phyloP scores from a whole-genome alignment of 2,797 vertebrate genomes.

The Enteromius fasciolatus region DNA sequence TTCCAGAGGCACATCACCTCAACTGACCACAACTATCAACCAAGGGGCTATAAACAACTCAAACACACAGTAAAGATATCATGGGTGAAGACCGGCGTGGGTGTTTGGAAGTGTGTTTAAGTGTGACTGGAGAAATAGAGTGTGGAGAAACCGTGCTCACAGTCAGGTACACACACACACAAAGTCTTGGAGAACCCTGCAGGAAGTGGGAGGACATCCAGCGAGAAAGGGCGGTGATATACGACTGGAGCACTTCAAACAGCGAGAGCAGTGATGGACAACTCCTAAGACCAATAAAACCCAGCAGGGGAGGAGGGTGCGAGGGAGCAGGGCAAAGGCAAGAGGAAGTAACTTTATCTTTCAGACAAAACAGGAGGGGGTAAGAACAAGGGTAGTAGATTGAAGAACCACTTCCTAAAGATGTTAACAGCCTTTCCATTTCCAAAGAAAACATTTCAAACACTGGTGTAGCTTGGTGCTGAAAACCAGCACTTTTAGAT shows the following conservation, averaged over 20 bases:
- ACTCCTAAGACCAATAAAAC: conserved; percentile 71
- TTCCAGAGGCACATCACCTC: conserved; percentile 14
- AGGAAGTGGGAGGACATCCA: conserved; percentile 62
- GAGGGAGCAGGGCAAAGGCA: conserved; percentile 36
- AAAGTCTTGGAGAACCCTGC: conserved; percentile 37
- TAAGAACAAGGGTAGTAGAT: conserved; percentile 58
- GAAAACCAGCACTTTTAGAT: conserved; percentile 19
- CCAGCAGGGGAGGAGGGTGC: conserved; percentile 63
- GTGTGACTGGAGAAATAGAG: conserved; percentile 32
- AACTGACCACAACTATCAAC: conserved; percentile 30
- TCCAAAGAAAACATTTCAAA: conserved; percentile 44
- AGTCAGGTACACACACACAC: conserved; percentile 17
- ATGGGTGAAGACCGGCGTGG: conserved; percentile 37
- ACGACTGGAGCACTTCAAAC: conserved; percentile 76
- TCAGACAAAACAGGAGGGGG: conserved; percentile 22
- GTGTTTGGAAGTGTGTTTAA: conserved; percentile 37
- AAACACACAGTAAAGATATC: conserved; percentile 37
- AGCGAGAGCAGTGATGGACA: conserved; percentile 60
- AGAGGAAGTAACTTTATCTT: conserved; percentile 57
- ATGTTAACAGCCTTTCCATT: conserved; percentile 47
- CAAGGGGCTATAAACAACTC: conserved; percentile 40
- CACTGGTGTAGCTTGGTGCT: conserved; percentile 18
- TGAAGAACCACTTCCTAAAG: conserved; percentile 47
- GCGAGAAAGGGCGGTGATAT: conserved; percentile 70
- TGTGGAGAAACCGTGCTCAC: conserved; percentile 24